These are phyloP conservation scores for Charina bottae DNA, from an alignment of 2,113 vertebrate species.

Conservation along the genomic window DNA sequence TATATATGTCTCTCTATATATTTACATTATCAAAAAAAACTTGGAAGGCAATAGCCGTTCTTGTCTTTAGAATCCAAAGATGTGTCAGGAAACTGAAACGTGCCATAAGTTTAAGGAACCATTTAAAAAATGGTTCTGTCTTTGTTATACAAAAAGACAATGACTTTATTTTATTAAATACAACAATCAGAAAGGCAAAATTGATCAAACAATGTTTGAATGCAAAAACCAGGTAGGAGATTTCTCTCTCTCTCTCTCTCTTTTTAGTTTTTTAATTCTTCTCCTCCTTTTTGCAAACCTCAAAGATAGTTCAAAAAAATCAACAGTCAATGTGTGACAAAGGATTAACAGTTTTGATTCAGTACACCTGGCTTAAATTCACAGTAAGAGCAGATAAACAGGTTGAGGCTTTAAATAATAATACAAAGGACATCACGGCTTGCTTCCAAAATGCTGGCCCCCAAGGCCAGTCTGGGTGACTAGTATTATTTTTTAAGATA, in stretches of 20 bases:
- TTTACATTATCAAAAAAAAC: conserved; percentile 71
- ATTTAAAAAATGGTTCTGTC: not conserved
- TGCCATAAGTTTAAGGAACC: not conserved
- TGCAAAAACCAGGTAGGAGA: conserved; percentile 39
- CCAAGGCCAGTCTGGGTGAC: not conserved
- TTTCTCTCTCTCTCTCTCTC: not conserved
- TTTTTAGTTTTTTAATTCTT: not conserved
- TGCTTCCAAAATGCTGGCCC: not conserved
- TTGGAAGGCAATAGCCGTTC: conserved; percentile 58
- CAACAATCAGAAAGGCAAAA: conserved; percentile 38
- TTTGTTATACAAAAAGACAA: conserved; percentile 52
- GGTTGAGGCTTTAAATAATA: not conserved
- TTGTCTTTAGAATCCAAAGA: conserved; percentile 46
- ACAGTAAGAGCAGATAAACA: conserved; percentile 62
- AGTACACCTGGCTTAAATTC: conserved; percentile 67
- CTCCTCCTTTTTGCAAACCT: conserved; percentile 34
- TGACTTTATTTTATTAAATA: not conserved
- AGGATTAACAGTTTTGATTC: conserved; percentile 48
- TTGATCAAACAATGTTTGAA: conserved; percentile 25
- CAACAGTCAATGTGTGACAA: conserved; percentile 61
- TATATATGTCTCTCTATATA: conserved; percentile 59
- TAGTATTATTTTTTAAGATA: not conserved
- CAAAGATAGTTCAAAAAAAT: conserved; percentile 45
- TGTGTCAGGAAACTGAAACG: conserved; percentile 31
- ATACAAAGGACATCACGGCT: conserved; percentile 42